A percentile compares a stretch with the other conserved stretches of the same genome.
Evolutionary conservation across 2,888 invertebrate species (phyloP).

Genomic region (Heliconius ethilla): DNA sequence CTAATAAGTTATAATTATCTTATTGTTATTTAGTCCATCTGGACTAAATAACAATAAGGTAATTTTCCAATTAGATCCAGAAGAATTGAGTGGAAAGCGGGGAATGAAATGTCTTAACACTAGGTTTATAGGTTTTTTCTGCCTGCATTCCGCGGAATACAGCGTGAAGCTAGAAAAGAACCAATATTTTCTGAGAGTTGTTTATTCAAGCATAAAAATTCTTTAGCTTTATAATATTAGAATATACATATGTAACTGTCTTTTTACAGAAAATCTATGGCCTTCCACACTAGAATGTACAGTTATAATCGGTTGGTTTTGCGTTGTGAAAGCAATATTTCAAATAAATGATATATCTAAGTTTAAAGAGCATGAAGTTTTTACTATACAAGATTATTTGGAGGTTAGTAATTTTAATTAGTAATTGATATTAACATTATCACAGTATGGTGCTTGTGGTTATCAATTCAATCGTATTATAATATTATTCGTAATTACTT

Average conservation of each 20-base stretch:
- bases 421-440: neutral
- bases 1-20: no score
- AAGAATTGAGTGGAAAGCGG: neutral
- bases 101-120: neutral
- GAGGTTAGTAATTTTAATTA: conserved; percentile 57
- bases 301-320: conserved; percentile 82
- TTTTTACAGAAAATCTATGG: conserved; percentile 78
- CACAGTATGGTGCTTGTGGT: neutral
- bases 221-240: neutral
- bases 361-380: conserved; percentile 66
- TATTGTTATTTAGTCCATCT: no score
- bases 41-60: no score
- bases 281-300: conserved; percentile 78
- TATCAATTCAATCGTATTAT: neutral
- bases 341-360: conserved; percentile 67
- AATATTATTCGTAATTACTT: neutral
- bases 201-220: neutral
- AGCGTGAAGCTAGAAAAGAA: neutral
- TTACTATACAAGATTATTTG: conserved; percentile 72
- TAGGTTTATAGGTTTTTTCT: neutral
- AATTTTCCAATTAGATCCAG: no score
- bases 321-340: conserved; percentile 82
- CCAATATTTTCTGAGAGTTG: neutral
- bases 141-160: neutral
- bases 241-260: neutral